Evolutionary conservation across 2,888 invertebrate species (phyloP).

Genomic region (Drosophila testacea): DNA sequence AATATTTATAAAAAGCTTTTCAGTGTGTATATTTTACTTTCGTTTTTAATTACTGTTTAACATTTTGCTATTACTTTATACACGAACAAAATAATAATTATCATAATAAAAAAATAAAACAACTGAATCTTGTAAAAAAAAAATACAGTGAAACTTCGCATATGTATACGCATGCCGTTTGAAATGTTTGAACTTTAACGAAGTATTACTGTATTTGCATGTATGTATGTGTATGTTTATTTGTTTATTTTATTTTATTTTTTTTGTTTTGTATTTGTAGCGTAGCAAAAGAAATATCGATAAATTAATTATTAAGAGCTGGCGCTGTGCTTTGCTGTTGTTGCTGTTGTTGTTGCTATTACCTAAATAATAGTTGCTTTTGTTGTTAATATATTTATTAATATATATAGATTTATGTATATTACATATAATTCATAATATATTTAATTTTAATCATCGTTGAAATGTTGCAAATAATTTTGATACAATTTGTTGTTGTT

Average conservation of each 20-base stretch:
- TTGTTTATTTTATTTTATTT: background rate
- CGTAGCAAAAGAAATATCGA: conserved; percentile 32
- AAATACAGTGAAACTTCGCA: conserved; percentile 6
- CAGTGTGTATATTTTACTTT: conserved; percentile 57
- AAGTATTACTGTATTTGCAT: conserved; percentile 9
- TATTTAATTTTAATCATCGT: conserved; percentile 40
- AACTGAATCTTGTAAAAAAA: conserved; percentile 20
- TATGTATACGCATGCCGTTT: background rate
- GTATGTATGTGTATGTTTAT: conserved; percentile 2
- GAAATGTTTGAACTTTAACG: background rate
- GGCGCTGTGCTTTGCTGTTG: conserved; percentile 37
- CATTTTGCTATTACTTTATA: conserved; percentile 70
- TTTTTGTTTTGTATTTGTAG: conserved; percentile 9
- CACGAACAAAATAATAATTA: conserved; percentile 30
- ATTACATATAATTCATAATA: conserved; percentile 56
- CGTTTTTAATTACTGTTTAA: conserved; percentile 44
- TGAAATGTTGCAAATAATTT: conserved; percentile 57
- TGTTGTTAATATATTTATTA: conserved; percentile 15
- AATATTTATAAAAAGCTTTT: conserved; percentile 78
- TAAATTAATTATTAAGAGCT: conserved; percentile 40
- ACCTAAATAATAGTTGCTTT: conserved; percentile 39
- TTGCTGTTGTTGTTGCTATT: conserved; percentile 22
- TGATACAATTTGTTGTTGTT: conserved; percentile 35
- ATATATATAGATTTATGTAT: conserved; percentile 35
- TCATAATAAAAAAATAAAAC: conserved; percentile 14